Evolutionary conservation across 2,888 invertebrate species (phyloP).

Genomic region (Podabrus alpinus): DNA sequence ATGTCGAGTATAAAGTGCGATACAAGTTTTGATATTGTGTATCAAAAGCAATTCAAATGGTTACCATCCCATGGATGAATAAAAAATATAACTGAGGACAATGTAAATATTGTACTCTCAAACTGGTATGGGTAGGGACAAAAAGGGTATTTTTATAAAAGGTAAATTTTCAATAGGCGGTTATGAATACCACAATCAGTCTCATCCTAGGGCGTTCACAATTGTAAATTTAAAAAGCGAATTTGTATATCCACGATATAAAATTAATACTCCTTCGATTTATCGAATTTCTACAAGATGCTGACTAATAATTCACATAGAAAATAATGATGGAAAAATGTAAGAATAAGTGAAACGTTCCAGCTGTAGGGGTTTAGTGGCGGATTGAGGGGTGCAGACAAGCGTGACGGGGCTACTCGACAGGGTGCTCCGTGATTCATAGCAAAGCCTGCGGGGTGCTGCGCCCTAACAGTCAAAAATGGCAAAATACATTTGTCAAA

Average conservation of each 20-base stretch:
- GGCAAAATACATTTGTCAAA: constrained; percentile 43
- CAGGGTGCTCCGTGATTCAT: constrained; percentile 32
- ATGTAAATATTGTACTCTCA: constrained; percentile 28
- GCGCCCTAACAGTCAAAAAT: constrained; percentile 36
- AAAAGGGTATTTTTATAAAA: constrained; percentile 22
- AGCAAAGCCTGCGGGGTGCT: constrained; percentile 31
- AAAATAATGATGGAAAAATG: constrained; percentile 23
- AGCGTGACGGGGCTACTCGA: constrained; percentile 31
- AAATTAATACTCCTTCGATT: not conserved
- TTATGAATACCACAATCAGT: constrained; percentile 29
- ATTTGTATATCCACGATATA: not conserved
- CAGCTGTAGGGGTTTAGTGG: constrained; percentile 26
- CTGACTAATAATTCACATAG: not conserved
- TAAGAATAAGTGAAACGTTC: constrained; percentile 25
- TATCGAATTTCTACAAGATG: not conserved
- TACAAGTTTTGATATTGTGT: not conserved
- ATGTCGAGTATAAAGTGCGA: not conserved
- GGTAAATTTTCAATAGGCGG: constrained; percentile 20
- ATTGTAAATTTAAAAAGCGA: not conserved
- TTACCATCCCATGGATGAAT: constrained; percentile 23
- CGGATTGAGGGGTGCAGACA: constrained; percentile 30
- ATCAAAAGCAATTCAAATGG: constrained; percentile 19
- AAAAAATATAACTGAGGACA: constrained; percentile 29
- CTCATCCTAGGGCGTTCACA: constrained; percentile 13
- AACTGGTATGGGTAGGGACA: constrained; percentile 19